Evolutionary conservation across 2,888 invertebrate species (phyloP), one percentile per base, ranked within the genome.

Genomic region (Stenchaetothrips biformis): DNA sequence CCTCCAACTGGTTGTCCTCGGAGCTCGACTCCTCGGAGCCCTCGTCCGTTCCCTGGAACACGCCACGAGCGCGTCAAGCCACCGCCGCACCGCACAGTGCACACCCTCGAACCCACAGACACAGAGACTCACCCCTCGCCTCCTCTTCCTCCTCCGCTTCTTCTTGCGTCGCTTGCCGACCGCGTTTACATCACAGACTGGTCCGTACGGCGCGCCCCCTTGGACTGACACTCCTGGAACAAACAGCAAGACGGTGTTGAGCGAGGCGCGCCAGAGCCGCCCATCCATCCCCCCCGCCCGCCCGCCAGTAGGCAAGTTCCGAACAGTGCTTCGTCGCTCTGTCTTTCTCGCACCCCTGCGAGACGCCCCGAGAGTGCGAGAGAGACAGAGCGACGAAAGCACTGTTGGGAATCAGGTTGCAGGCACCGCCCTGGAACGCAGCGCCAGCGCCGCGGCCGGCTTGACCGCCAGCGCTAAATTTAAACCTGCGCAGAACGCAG

Each of bases 71-170:
- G 13, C 0, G 11, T 53, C 18, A 53, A 18, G 37, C 37, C 53
- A 53, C 16, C 53, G 18, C 4, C 53, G 8, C 53, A 18, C 13
- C 53, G 16, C 53, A 53, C 8, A 37, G 37, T 2, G 53, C 53
- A 16, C 53, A 53, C 53, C 53, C 53, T 53, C 53, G 16, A 16
- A 16, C 2, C 53, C 1, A 59, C 59, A 13, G 18, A 18, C 59
- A 2, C 13, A 16, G 59, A 9, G 0, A 25, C 67, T 74, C 7
- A 74, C 67, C 67, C 25, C 67, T 21, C 67, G 67, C 67, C 67
- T 74, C 67, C 67, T 74, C 67, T 74, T 74, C 67, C 67, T 74
- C 67, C 67, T 74, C 21, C 67, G 67, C 25, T 74, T 74, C 67
- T 74, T 74, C 67, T 74, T 74, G 25, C 67, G 67, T 25, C 67